Evolutionary conservation across 2,888 invertebrate genomes (phyloP).

Genomic region (Luperina nickerlii): DNA sequence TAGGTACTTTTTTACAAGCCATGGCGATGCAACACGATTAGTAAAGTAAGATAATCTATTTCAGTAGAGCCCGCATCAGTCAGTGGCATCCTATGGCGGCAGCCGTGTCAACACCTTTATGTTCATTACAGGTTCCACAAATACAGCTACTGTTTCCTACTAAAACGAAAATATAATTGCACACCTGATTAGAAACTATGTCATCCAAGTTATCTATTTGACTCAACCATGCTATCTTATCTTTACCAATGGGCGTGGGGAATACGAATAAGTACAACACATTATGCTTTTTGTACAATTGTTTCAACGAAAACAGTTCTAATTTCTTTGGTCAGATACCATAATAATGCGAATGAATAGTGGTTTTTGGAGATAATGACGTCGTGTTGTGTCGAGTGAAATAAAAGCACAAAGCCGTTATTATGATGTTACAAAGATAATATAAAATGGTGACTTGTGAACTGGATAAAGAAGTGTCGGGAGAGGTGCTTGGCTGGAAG

Average conservation of each 20-base stretch:
- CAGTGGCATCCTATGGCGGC: background rate
- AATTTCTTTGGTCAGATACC: background rate
- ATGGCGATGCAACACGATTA: background rate
- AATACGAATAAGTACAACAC: conserved; percentile 67
- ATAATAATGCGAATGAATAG: conserved; percentile 2
- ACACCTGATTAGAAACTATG: conserved; percentile 68
- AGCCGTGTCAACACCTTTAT: background rate
- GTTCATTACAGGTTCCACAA: background rate
- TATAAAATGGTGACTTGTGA: conserved; percentile 85
- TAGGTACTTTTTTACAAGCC: background rate
- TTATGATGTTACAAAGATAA: conserved; percentile 38
- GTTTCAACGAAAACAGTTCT: conserved; percentile 69
- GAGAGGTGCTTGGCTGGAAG: conserved; percentile 84
- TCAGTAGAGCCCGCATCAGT: background rate
- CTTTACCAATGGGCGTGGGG: conserved; percentile 84
- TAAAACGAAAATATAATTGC: conserved; percentile 24
- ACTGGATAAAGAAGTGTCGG: conserved; percentile 83
- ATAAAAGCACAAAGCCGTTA: conserved; percentile 18
- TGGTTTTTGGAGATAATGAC: conserved; percentile 8
- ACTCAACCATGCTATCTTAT: conserved; percentile 84
- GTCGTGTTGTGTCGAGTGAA: conserved; percentile 30
- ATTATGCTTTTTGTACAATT: conserved; percentile 72
- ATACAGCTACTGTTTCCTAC: conserved; percentile 12
- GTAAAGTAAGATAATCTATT: background rate
- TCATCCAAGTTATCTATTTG: conserved; percentile 76